Conservation (phyloP, 2,113 vertebrate genomes). For the Pyrgilauda ruficollis region DNA sequence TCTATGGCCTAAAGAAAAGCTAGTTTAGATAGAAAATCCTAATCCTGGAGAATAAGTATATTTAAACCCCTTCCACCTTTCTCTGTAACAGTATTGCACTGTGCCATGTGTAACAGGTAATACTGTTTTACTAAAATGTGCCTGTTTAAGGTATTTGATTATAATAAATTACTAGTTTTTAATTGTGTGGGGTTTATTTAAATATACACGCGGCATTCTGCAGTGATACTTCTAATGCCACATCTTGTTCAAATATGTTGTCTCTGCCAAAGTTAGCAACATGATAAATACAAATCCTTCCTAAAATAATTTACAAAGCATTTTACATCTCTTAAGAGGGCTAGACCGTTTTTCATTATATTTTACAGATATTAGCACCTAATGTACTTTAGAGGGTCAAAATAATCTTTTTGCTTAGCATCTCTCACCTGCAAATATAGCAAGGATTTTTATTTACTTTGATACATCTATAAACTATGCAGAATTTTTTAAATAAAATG, state of each 20-base stretch:
- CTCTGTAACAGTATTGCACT: conserved; percentile 72
- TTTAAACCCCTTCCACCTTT: conserved; percentile 35
- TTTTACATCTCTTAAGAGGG: conserved; percentile 65
- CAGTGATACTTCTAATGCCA: neutral
- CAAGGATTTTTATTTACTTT: conserved; percentile 76
- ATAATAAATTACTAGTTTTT: neutral
- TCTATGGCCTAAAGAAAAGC: neutral
- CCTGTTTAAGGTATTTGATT: neutral
- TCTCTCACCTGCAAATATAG: conserved; percentile 72
- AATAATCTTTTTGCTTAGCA: conserved; percentile 75
- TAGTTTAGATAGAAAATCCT: conserved; percentile 9
- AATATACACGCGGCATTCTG: neutral
- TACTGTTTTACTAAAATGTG: conserved; percentile 10
- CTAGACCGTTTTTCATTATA: conserved; percentile 55
- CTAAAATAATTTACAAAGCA: conserved; percentile 45
- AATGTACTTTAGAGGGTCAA: conserved; percentile 71
- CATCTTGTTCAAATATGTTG: neutral
- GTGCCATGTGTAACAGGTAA: neutral
- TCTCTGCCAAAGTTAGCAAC: conserved; percentile 59
- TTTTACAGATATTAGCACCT: conserved; percentile 76
- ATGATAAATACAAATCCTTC: conserved; percentile 39
- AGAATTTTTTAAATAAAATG: conserved; percentile 77
- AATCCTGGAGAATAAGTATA: neutral
- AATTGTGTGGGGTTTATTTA: neutral
- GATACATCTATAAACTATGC: conserved; percentile 79